Evolutionary conservation across 92 coral and sea anemone species (phyloP).

Genomic region (Porites cylindrica): DNA sequence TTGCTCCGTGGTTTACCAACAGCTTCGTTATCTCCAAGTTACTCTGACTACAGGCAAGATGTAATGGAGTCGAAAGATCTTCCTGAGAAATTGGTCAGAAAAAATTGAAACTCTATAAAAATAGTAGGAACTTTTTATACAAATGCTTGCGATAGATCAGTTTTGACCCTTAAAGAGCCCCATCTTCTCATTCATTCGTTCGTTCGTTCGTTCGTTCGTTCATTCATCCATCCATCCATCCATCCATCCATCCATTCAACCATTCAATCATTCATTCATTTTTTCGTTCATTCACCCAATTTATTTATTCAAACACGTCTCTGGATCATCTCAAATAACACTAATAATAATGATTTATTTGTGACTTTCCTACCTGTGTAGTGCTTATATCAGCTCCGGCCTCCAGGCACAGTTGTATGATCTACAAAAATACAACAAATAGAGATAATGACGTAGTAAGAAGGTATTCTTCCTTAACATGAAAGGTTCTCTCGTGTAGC

Average conservation of each 20-base stretch:
- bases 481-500: neutral
- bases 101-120: neutral
- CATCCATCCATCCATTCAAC: too few relatives aligned
- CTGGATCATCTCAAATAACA: too few relatives aligned
- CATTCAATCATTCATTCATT: too few relatives aligned
- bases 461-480: too few relatives aligned
- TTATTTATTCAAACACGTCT: neutral
- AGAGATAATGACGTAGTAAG: too few relatives aligned
- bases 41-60: constrained; percentile 77
- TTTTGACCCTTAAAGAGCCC: neutral
- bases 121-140: neutral
- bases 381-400: constrained; percentile 61
- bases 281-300: too few relatives aligned
- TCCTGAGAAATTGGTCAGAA: constrained; percentile 26
- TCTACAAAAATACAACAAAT: constrained; percentile 24
- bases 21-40: constrained; percentile 67
- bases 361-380: constrained; percentile 37
- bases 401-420: constrained; percentile 57
- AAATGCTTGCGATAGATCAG: neutral
- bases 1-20: constrained; percentile 62
- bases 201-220: too few relatives aligned
- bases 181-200: too few relatives aligned
- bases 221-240: too few relatives aligned
- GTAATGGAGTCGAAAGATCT: constrained; percentile 74
- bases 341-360: neutral